Percentiles rank a stretch among this genome's conserved stretches.
Conservation (phyloP, 2,888 invertebrate genomes). For the Lycaena phlaeas region DNA sequence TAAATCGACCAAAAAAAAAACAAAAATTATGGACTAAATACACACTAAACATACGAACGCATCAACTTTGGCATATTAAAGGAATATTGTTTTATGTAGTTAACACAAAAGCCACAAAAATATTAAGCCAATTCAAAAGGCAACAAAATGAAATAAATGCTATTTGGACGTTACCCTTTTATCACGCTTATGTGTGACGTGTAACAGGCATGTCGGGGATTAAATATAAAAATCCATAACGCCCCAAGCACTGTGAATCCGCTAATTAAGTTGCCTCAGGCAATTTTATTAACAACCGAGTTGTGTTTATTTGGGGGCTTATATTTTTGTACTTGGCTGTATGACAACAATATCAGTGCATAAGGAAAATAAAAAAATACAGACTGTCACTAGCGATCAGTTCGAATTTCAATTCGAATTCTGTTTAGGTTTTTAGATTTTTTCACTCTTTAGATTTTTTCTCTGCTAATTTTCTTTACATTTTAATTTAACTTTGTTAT, state of each 20-base stretch:
- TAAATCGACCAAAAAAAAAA: too few species aligned
- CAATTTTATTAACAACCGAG: neutral
- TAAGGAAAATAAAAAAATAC: too few species aligned
- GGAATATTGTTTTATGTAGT: too few species aligned
- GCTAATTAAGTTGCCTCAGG: constrained; percentile 1
- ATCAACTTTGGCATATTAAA: too few species aligned
- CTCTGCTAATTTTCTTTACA: too few species aligned
- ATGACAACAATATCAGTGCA: neutral
- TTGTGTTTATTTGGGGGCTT: neutral
- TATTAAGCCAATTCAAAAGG: neutral
- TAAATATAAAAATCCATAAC: constrained; percentile 3
- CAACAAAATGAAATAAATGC: neutral
- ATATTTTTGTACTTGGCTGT: neutral
- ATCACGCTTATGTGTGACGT: neutral
- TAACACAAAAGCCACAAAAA: neutral
- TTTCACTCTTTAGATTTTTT: too few species aligned
- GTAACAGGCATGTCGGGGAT: neutral
- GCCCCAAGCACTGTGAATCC: neutral
- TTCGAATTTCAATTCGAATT: too few species aligned
- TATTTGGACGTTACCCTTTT: neutral
- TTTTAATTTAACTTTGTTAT: too few species aligned
- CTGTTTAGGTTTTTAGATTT: too few species aligned
- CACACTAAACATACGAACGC: too few species aligned
- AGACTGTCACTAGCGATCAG: too few species aligned
- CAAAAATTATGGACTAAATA: too few species aligned